Conservation (phyloP, 35 echinoderm and acorn worm genomes). For the Lytechinus variegatus region DNA sequence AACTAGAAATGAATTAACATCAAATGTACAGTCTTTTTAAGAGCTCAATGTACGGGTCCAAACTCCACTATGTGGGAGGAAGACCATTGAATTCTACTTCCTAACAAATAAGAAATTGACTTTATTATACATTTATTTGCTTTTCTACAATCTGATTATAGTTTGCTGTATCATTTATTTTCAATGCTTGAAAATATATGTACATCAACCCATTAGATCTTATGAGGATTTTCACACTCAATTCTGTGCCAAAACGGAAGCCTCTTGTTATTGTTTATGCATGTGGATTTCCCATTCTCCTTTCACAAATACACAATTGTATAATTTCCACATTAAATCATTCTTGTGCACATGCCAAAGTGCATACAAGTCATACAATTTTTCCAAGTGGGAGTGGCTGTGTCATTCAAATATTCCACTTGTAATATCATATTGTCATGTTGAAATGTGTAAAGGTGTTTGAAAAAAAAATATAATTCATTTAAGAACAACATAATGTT, state of each 20-base stretch:
- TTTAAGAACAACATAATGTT: not conserved
- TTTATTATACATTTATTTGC: not conserved
- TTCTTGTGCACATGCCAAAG: not conserved
- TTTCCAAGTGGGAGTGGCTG: not conserved
- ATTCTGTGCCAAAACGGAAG: not conserved
- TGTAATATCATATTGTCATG: not conserved
- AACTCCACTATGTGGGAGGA: not conserved
- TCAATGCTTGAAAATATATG: not conserved
- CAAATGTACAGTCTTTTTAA: not conserved
- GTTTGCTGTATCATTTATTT: not conserved
- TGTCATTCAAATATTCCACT: not conserved
- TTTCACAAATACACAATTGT: not conserved
- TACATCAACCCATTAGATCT: not conserved
- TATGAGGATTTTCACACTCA: not conserved
- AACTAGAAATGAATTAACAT: not conserved
- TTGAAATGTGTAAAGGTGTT: not conserved
- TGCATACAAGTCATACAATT: not conserved
- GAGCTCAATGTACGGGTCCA: not conserved
- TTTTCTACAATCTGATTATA: not conserved
- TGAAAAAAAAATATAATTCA: no score
- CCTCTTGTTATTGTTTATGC: not conserved
- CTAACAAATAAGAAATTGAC: not conserved
- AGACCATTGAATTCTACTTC: not conserved
- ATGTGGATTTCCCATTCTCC: no score
- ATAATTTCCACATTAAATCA: not conserved